phyloP scores from a whole-genome alignment of 1,140 invertebrate genomes.

The Magallana angulata region DNA sequence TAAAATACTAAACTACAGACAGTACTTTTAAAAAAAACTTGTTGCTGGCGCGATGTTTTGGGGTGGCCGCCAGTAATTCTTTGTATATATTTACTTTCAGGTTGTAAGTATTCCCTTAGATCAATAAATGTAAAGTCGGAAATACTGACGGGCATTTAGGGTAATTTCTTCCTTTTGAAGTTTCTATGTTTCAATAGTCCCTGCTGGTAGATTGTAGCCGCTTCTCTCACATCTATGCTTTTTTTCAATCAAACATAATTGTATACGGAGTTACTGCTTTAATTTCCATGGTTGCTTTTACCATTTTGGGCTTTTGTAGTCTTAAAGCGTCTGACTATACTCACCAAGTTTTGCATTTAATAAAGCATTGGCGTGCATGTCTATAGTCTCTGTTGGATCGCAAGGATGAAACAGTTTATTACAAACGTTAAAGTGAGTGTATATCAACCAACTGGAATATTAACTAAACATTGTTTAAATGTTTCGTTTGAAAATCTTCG shows the following conservation, averaged over 20 bases:
- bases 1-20: neutral
- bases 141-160: neutral
- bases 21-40: neutral
- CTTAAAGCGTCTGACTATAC: neutral
- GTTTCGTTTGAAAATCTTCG: constrained; percentile 11
- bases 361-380: constrained; percentile 21
- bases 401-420: constrained; percentile 22
- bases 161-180: neutral
- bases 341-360: neutral
- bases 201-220: constrained; percentile 17
- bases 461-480: neutral
- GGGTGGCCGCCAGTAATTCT: neutral
- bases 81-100: constrained; percentile 23
- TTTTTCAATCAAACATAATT: neutral
- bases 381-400: neutral
- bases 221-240: constrained; percentile 30
- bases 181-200: neutral
- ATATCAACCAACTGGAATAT: constrained; percentile 19
- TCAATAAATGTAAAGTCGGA: constrained; percentile 35
- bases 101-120: constrained; percentile 38
- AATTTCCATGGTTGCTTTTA: constrained; percentile 2
- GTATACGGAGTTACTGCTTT: constrained; percentile 1
- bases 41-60: neutral
- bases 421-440: neutral
- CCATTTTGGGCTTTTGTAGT: neutral